Percentiles rank a stretch among this genome's conserved stretches.
These are phyloP conservation scores for Drosophila triauraria DNA, from an alignment of 1,140 invertebrate genomes.

Conservation along the genomic window DNA sequence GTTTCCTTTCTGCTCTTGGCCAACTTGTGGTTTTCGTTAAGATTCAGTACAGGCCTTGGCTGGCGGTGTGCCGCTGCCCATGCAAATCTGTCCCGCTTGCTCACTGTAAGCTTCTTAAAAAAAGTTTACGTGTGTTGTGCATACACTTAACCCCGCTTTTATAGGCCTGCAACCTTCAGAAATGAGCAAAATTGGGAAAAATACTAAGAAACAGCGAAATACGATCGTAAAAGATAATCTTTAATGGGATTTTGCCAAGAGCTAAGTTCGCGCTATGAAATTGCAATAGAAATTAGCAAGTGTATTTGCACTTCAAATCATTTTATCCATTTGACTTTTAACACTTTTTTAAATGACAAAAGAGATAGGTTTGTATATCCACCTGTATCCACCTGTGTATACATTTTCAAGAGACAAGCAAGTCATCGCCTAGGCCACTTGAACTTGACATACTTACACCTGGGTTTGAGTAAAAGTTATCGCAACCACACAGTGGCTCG, in stretches of 20 bases:
- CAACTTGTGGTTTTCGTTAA: slow-evolving; percentile 24
- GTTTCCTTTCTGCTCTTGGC: neutral
- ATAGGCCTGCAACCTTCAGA: slow-evolving; percentile 53
- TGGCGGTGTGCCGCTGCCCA: slow-evolving; percentile 24
- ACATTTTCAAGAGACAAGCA: slow-evolving; percentile 30
- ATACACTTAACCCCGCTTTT: slow-evolving; percentile 38
- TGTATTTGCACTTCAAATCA: slow-evolving; percentile 46
- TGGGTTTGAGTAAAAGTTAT: slow-evolving; percentile 52
- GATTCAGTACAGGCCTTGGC: slow-evolving; percentile 41
- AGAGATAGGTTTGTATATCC: slow-evolving; percentile 28
- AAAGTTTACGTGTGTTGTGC: slow-evolving; percentile 4
- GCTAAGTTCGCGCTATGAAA: slow-evolving; percentile 26
- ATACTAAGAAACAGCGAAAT: slow-evolving; percentile 21
- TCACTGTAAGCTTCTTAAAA: slow-evolving; percentile 45
- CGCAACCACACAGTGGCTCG: slow-evolving; percentile 25
- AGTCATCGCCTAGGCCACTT: slow-evolving; percentile 53
- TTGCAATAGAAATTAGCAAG: slow-evolving; percentile 75
- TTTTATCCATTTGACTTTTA: slow-evolving; percentile 67
- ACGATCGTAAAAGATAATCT: slow-evolving; percentile 33
- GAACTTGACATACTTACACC: slow-evolving; percentile 79
- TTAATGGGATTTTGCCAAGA: slow-evolving; percentile 58
- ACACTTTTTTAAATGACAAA: slow-evolving; percentile 54
- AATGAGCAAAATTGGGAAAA: slow-evolving; percentile 38
- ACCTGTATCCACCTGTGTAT: neutral
- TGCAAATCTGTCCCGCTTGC: slow-evolving; percentile 30